These are phyloP conservation scores for Psittacara wagleri DNA, from an alignment of 2,113 vertebrate species.

Conservation along the genomic window DNA sequence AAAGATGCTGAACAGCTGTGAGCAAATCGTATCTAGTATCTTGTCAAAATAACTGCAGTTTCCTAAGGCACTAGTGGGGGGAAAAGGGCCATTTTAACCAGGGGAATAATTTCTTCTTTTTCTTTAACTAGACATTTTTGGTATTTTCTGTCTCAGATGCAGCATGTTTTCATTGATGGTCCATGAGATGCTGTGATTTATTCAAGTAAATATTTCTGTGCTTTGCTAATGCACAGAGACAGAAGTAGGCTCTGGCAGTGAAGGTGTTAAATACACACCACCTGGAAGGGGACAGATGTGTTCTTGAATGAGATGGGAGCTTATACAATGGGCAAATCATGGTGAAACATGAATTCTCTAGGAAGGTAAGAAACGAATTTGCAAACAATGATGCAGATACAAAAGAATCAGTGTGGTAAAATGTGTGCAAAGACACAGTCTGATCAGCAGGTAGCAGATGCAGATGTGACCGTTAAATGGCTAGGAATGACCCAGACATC, in stretches of 20 bases:
- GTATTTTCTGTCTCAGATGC: not conserved
- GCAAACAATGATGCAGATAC: not conserved
- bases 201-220: not conserved
- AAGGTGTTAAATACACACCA: not conserved
- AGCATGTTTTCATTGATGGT: not conserved
- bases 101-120: not conserved
- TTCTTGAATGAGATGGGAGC: not conserved
- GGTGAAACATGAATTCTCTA: not conserved
- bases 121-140: not conserved
- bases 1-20: not conserved
- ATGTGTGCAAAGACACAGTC: fast-evolving
- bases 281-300: not conserved
- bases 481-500: not conserved
- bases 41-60: not conserved
- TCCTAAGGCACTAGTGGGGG: not conserved
- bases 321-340: not conserved
- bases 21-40: not conserved
- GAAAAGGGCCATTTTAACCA: not conserved
- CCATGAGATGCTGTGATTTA: not conserved
- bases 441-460: not conserved
- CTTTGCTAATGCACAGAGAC: not conserved
- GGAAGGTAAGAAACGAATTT: not conserved
- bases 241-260: not conserved
- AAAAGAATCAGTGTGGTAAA: not conserved
- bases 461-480: not conserved